Conservation (phyloP, 2,113 vertebrate species). For the Myotis davidii region DNA sequence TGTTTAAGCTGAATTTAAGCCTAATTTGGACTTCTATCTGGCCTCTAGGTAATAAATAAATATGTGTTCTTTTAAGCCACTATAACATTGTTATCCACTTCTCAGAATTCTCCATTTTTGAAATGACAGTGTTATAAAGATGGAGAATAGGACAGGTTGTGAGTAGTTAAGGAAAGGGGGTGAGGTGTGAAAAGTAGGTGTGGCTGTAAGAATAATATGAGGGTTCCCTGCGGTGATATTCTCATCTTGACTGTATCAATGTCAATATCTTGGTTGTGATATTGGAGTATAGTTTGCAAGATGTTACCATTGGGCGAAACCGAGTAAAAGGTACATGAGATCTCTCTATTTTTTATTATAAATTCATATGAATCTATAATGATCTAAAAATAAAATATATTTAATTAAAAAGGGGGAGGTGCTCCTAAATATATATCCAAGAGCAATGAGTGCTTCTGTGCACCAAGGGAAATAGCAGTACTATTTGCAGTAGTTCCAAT, state of each 20-base stretch:
- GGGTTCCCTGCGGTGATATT: background rate
- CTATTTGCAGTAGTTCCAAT: background rate
- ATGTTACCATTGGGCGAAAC: background rate
- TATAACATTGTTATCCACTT: background rate
- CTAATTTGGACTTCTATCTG: background rate
- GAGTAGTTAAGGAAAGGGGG: background rate
- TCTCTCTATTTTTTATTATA: constrained; percentile 8
- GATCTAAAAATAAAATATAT: background rate
- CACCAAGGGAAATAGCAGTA: background rate
- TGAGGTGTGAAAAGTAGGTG: background rate
- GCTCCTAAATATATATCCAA: background rate
- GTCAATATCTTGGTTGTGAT: background rate
- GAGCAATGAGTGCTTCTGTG: background rate
- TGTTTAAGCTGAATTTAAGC: background rate
- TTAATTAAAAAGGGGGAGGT: background rate
- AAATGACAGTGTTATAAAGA: constrained; percentile 13
- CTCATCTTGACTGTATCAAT: background rate
- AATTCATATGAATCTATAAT: background rate
- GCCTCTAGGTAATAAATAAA: background rate
- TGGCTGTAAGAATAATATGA: background rate
- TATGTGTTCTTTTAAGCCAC: background rate
- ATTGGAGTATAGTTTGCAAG: background rate
- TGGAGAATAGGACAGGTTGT: background rate
- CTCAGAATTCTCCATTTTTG: background rate
- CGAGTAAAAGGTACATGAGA: background rate